phyloP scores from a whole-genome alignment of 2,797 vertebrate genomes.

The Melanotaenia nigrans region DNA sequence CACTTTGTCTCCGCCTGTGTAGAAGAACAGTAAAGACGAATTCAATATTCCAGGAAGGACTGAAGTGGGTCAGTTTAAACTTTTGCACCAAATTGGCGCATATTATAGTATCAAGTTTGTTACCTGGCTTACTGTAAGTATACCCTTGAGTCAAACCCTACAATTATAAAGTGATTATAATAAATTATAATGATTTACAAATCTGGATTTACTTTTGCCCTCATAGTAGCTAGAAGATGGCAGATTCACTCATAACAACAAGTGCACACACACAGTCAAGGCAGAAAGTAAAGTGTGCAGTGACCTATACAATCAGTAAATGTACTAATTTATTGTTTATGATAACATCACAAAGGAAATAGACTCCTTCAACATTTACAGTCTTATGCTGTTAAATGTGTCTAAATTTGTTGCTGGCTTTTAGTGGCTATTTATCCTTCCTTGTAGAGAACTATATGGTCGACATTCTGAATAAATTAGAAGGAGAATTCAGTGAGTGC shows the following conservation, averaged over 20 bases:
- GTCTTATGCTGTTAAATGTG: background rate
- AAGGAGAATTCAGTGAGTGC: too few species aligned
- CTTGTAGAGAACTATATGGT: conserved; percentile 54
- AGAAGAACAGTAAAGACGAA: background rate
- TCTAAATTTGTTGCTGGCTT: conserved; percentile 1
- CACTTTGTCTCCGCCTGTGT: conserved; percentile 7
- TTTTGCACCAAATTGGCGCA: background rate
- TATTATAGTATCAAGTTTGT: too few species aligned
- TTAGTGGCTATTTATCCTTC: conserved; percentile 12
- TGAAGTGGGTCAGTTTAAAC: background rate
- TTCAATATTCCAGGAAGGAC: background rate
- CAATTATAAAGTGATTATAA: background rate
- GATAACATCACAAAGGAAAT: background rate
- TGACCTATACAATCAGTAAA: background rate
- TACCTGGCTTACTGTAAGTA: too few species aligned
- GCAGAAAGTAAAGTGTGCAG: too few species aligned
- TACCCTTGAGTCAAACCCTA: too few species aligned
- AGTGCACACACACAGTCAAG: background rate
- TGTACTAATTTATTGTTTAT: background rate
- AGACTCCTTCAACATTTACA: background rate
- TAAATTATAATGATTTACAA: background rate
- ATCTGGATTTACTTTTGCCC: background rate
- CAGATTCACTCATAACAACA: background rate
- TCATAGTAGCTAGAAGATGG: background rate
- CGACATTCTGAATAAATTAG: conserved; percentile 55